Base-by-base conservation (phyloP, 2,113 vertebrate species). In the Natator depressus region DNA sequence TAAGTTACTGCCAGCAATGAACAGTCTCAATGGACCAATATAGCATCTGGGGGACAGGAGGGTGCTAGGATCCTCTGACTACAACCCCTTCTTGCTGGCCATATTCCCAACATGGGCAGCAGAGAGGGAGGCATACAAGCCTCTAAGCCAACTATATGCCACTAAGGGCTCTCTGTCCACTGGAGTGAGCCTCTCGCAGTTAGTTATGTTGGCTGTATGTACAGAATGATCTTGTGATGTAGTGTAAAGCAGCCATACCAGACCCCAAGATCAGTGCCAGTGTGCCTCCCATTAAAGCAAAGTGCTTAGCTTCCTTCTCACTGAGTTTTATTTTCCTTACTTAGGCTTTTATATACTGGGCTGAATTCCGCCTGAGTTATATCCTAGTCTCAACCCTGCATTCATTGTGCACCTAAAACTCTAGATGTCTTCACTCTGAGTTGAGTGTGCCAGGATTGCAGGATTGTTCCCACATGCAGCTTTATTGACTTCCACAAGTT, bases 111-210 rank as follows among this genome's bases (percentile, higher is more conserved):
- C 86, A 76, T 13, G 57, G 4, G 10, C 53, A 88, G 5, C 20
- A 53, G 4, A 10, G 7, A 85, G 6, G 17, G 29, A 55, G 65
- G 24, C 29, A 80, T 20, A 5, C 0, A 0, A 16, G 51, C 80
- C 80, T 2, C 55, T 82, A 55, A 50, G 79, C 50, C 5, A 59
- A 25, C 25, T 42, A 29, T 69, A 24, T 80, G 35, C 51, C 16
- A n/a, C 47, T 10, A 83, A 7, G 42, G 29, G 7, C 53, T 42
- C 35, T 80, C 14, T 29, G 19, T 51, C 57, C 29, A n/a, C 51
- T 46, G 51, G 13, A 25, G 27, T 90, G 19, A 2, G 75, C 49
- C 12, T 89, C 47, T 6, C 9, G 27, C 82, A 17, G 2, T 0
- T 72, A 59, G 25, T 59, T 59, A 59, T 12, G 25, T 59, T 59